Conservation (phyloP, 2,797 vertebrate genomes). For the Sternarchorhynchus goeldii region DNA sequence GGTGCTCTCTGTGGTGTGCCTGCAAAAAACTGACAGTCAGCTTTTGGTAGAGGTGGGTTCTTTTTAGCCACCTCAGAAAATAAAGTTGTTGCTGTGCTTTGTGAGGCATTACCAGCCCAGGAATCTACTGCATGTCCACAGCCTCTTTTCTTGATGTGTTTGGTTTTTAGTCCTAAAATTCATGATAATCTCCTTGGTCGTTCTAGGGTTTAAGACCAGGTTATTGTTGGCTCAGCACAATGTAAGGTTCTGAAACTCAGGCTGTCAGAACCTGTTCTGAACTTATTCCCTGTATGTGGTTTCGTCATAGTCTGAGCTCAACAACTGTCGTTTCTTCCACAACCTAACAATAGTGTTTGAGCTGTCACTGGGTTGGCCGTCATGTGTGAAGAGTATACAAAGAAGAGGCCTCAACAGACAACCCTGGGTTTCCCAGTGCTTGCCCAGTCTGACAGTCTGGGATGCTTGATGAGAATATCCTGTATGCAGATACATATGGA, state of each 20-base stretch:
- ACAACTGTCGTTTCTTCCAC: neutral
- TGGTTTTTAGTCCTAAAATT: conserved; percentile 15
- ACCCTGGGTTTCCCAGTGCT: too few relatives aligned
- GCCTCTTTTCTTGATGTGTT: neutral
- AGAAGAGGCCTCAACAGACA: neutral
- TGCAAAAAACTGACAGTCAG: conserved; percentile 18
- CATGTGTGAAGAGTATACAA: conserved; percentile 7
- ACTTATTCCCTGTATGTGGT: neutral
- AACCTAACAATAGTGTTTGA: conserved; percentile 2
- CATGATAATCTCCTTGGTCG: conserved; percentile 26
- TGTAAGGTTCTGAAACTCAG: conserved; percentile 6
- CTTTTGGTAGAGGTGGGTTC: neutral
- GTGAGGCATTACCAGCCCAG: neutral
- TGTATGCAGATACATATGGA: conserved; percentile 10
- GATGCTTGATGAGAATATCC: neutral
- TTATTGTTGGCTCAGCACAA: conserved; percentile 5
- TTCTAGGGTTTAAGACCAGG: conserved; percentile 24
- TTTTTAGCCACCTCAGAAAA: neutral
- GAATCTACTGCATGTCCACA: neutral
- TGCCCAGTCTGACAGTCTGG: neutral
- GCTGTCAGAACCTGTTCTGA: neutral
- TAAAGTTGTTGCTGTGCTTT: neutral
- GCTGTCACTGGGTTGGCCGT: neutral
- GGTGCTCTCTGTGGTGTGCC: neutral
- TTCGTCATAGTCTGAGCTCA: neutral